These are phyloP conservation scores for Clinocottus analis DNA, from an alignment of 2,113 vertebrate genomes.

Conservation along the genomic window DNA sequence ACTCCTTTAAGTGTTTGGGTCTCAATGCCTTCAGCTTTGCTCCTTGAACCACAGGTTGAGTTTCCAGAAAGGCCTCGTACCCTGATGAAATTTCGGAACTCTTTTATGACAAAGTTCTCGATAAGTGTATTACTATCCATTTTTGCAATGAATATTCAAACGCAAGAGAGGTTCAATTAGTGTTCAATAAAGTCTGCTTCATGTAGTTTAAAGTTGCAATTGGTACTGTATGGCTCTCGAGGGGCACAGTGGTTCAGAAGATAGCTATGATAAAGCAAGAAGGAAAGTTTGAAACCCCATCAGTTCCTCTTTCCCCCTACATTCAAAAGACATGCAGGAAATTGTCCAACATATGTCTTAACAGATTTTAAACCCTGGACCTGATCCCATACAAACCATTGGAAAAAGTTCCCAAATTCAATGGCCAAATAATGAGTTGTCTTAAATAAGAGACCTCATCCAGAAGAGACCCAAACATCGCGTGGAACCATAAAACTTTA, in stretches of 20 bases:
- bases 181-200: conserved; percentile 8
- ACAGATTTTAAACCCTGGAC: not conserved
- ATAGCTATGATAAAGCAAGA: not conserved
- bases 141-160: conserved; percentile 24
- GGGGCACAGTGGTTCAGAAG: not conserved
- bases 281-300: not conserved
- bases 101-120: conserved; percentile 30
- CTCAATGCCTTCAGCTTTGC: conserved; percentile 50
- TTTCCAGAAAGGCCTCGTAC: conserved; percentile 8
- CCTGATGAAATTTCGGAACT: conserved; percentile 6
- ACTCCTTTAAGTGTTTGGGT: conserved; percentile 34
- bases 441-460: not conserved
- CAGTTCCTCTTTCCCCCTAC: not conserved
- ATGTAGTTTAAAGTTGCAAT: conserved; percentile 45
- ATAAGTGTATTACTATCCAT: conserved; percentile 1
- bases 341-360: not conserved
- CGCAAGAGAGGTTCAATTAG: not conserved
- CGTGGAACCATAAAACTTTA: not conserved
- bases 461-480: not conserved
- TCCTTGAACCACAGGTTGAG: conserved; percentile 34
- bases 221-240: conserved; percentile 1
- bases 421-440: not conserved
- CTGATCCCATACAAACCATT: not conserved
- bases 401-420: not conserved
- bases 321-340: not conserved